Conservation (phyloP, 2,113 vertebrate species). For the Aleadryas rufinucha region DNA sequence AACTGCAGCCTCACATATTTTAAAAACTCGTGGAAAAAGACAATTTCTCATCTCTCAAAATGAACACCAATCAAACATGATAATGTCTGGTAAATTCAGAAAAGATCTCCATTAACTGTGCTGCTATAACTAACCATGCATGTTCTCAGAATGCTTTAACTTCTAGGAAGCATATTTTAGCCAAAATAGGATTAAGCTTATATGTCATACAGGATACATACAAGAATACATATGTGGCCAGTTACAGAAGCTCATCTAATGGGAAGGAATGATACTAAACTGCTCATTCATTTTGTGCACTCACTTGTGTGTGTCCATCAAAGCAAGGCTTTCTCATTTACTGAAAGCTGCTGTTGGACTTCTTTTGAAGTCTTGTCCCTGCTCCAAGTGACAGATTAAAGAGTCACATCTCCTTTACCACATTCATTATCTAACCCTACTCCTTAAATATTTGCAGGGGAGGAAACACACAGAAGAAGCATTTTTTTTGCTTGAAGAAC, state of each 20-base stretch:
- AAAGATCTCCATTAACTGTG: neutral
- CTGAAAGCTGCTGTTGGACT: neutral
- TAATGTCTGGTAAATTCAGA: neutral
- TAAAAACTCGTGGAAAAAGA: neutral
- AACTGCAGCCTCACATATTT: neutral
- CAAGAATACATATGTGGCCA: neutral
- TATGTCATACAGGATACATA: neutral
- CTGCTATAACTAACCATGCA: neutral
- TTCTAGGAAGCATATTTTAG: neutral
- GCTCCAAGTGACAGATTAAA: neutral
- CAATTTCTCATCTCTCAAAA: neutral
- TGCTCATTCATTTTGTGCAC: neutral
- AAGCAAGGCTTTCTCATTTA: neutral
- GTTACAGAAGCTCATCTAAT: neutral
- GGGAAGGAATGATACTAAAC: neutral
- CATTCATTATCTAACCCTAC: neutral
- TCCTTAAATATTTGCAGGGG: neutral
- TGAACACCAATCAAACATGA: neutral
- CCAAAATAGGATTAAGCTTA: neutral
- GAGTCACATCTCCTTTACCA: accelerated
- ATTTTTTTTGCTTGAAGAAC: neutral
- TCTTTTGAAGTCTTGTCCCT: neutral
- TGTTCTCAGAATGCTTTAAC: neutral
- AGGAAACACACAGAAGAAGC: accelerated
- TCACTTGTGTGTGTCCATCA: neutral